Evolutionary conservation across 2,797 vertebrate species (phyloP).

Genomic region (Cynopterus sphinx): DNA sequence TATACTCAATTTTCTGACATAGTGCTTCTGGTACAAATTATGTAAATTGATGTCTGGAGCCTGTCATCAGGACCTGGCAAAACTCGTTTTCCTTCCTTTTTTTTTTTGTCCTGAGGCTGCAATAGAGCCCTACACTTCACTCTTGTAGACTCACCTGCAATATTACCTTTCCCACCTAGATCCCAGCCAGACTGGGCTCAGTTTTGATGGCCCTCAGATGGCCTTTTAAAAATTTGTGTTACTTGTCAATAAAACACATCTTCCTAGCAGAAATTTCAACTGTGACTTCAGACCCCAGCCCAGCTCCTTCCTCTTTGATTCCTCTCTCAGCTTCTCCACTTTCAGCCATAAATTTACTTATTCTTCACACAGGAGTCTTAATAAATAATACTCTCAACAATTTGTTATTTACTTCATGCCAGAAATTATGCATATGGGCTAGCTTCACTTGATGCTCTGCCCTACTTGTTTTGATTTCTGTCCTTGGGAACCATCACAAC

Average conservation of each 20-base stretch:
- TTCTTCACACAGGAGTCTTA: not conserved
- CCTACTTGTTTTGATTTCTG: too few relatives aligned
- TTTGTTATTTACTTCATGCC: not conserved
- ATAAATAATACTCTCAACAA: not conserved
- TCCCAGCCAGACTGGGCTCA: not conserved
- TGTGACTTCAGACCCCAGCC: not conserved
- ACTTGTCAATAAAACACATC: not conserved
- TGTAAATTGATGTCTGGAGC: not conserved
- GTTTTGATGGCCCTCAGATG: not conserved
- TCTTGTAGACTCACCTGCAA: not conserved
- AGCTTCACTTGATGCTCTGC: too few relatives aligned
- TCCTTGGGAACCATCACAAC: too few relatives aligned
- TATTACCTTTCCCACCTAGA: not conserved
- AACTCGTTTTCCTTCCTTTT: not conserved
- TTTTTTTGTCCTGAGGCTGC: not conserved
- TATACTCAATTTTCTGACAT: not conserved
- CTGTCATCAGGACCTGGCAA: not conserved
- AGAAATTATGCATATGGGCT: not conserved
- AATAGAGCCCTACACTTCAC: not conserved
- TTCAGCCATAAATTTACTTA: not conserved
- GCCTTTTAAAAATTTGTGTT: not conserved
- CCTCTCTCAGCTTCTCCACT: not conserved
- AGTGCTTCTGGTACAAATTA: not conserved
- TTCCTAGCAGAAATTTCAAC: not conserved
- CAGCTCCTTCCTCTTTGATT: not conserved